These are phyloP conservation scores for Gymnogyps californianus DNA, from an alignment of 2,113 vertebrate genomes.

Conservation along the genomic window DNA sequence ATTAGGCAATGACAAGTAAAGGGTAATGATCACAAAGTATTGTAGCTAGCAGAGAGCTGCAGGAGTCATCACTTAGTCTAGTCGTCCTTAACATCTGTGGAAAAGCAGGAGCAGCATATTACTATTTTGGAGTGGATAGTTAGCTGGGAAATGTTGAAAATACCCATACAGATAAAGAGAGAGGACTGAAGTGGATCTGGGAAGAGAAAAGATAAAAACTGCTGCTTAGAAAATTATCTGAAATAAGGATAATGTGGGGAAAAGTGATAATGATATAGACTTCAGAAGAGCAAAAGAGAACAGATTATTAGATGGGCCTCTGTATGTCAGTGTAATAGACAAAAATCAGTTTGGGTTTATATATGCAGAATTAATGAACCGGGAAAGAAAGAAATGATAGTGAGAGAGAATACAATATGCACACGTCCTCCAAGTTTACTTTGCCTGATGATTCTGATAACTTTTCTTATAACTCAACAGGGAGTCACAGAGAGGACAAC, in stretches of 20 bases:
- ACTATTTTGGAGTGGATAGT: background rate
- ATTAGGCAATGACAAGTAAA: background rate
- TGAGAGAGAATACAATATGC: background rate
- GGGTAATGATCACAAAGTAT: background rate
- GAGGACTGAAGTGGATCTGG: background rate
- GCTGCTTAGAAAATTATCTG: slow-evolving; percentile 9
- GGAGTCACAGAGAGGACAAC: background rate
- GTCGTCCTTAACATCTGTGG: background rate
- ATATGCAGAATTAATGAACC: background rate
- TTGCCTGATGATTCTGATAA: background rate
- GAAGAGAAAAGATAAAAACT: background rate
- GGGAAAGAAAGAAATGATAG: background rate
- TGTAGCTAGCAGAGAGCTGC: background rate
- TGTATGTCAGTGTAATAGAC: background rate
- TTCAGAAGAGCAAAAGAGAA: background rate
- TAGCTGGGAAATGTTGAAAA: background rate
- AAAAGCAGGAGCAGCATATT: background rate
- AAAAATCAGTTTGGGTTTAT: background rate
- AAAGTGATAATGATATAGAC: background rate
- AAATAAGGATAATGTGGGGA: background rate
- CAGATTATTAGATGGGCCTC: background rate
- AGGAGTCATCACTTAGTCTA: background rate
- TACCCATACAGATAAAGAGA: background rate
- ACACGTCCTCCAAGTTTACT: background rate
- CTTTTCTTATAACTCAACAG: background rate